Evolutionary conservation across 2,113 vertebrate genomes (phyloP).

Genomic region (Bostrychus sinensis): DNA sequence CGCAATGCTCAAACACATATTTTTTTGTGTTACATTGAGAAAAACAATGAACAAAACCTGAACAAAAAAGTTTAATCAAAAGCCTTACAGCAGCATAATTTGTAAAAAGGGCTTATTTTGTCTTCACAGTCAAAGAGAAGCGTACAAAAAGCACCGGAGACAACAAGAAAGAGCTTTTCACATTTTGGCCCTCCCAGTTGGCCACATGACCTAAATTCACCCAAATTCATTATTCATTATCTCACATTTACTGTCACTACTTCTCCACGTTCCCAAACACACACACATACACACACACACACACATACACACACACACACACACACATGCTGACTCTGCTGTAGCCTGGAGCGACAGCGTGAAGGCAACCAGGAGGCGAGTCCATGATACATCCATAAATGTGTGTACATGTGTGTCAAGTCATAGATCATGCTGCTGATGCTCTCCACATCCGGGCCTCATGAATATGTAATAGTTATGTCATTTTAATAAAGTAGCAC

Average conservation of each 20-base stretch:
- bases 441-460: slow-evolving; percentile 45
- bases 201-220: slow-evolving; percentile 59
- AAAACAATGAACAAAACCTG: background rate
- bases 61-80: background rate
- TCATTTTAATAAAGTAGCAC: slow-evolving; percentile 58
- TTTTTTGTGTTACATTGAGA: background rate
- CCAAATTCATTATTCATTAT: slow-evolving; percentile 67
- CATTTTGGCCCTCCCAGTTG: slow-evolving; percentile 15
- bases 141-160: background rate
- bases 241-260: slow-evolving; percentile 11
- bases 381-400: background rate
- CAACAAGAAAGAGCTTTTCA: slow-evolving; percentile 16
- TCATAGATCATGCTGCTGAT: slow-evolving; percentile 35
- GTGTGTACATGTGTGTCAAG: background rate
- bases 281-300: slow-evolving; percentile 26
- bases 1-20: background rate
- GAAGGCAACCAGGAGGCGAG: slow-evolving; percentile 10
- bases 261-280: background rate
- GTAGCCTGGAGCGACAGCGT: background rate
- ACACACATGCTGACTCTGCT: slow-evolving; percentile 26
- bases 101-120: background rate
- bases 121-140: background rate
- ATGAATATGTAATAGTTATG: slow-evolving; percentile 62
- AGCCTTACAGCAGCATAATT: background rate
- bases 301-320: slow-evolving; percentile 14